Base-by-base conservation (phyloP, 2,113 vertebrate species). In the Nibea albiflora region DNA sequence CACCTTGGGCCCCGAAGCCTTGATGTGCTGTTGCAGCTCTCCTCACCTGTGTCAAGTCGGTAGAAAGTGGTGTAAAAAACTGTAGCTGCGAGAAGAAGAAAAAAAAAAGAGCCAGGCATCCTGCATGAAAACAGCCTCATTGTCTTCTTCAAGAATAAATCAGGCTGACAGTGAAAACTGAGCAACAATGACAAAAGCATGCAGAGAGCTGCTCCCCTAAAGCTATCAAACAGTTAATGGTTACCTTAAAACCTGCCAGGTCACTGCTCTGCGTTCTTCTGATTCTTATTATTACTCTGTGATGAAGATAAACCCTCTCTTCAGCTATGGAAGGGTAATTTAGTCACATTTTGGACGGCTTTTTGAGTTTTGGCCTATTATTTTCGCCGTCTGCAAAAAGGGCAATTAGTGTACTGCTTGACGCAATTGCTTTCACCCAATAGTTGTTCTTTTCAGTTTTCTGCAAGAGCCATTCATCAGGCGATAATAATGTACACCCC, bases 161-260 rank as follows among this genome's bases (percentile, higher is more conserved):
- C 81, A 85, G 31, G 35, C 12, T 73, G 65, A 73, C 75, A 68
- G 53, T 24, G 31, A 81, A 72, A 62, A 58, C 50, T 22, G 49
- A 79, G 73, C 64, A 85, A 80, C 73, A 72, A 88, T 54, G 78
- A 82, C 61, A 63, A 80, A 83, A 76, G 49, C 86, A 85, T 67
- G 66, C 65, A 78, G 76, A 52, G 67, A 53, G 20, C 50, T 20
- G 22, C 42, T 58, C n/a, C 28, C 65, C 42, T 46, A 16, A 68
- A 84, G 77, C 73, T 62, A 78, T 78, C 44, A 71, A 73, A 85
- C 50, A 28, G 44, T 39, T 73, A 79, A 86, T 57, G 58, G 62
- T 74, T 76, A 52, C 67, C 52, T 84, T 70, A 56, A 76, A 80
- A 69, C 70, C 81, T 85, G 84, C 65, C 79, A 80, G 79, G 72